Conservation (phyloP, 2,888 invertebrate genomes). For the Eucera pruinosa region DNA sequence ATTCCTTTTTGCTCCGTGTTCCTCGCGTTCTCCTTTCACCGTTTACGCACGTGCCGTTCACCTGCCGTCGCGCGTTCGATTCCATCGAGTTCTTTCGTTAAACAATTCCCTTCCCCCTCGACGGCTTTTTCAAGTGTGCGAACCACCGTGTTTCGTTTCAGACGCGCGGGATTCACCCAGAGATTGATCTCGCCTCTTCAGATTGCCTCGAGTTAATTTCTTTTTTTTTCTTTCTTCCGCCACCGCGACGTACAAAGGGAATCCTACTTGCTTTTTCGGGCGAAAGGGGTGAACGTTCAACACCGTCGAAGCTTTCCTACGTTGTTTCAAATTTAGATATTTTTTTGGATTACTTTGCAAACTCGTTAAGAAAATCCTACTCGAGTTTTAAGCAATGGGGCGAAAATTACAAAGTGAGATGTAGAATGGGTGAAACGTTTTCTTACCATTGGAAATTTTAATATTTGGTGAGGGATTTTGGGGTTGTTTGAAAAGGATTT, state of each 20-base stretch:
- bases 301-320: too few relatives aligned
- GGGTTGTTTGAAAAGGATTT: too few relatives aligned
- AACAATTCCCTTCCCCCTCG: conserved; percentile 42
- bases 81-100: conserved; percentile 48
- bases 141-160: background rate
- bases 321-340: too few relatives aligned
- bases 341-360: too few relatives aligned
- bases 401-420: too few relatives aligned
- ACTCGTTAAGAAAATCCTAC: too few relatives aligned
- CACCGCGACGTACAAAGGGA: too few relatives aligned
- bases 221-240: background rate
- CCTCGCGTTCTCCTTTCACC: conserved; percentile 67
- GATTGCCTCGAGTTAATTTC: background rate
- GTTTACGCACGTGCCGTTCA: conserved; percentile 66
- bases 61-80: conserved; percentile 60
- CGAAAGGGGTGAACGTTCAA: too few relatives aligned
- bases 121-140: conserved; percentile 7
- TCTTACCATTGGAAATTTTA: too few relatives aligned
- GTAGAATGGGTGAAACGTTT: too few relatives aligned
- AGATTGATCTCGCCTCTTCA: conserved; percentile 27
- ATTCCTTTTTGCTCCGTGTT: conserved; percentile 43
- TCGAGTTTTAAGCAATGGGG: too few relatives aligned
- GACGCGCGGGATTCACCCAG: background rate
- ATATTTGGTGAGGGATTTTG: too few relatives aligned
- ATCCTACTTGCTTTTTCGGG: background rate